phyloP scores from a whole-genome alignment of 2,888 invertebrate genomes.

The Tenthredo scrophulariae region DNA sequence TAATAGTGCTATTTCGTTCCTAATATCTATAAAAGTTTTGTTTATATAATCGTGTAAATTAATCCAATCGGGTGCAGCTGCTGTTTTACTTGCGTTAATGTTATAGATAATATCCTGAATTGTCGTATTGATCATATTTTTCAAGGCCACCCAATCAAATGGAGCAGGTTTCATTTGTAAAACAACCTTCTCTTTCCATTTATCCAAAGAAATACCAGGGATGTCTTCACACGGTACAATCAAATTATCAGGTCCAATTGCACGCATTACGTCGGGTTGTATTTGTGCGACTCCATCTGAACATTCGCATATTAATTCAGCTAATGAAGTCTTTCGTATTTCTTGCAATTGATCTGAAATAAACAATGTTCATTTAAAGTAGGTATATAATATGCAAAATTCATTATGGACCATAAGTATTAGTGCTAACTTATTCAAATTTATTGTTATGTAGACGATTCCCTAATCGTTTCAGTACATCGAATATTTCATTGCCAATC shows the following conservation, averaged over 20 bases:
- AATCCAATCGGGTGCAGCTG: constrained; percentile 61
- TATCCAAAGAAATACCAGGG: constrained; percentile 80
- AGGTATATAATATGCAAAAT: not conserved
- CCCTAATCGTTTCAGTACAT: not conserved
- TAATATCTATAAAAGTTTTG: constrained; percentile 63
- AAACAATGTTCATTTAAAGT: not conserved
- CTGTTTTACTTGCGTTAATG: constrained; percentile 59
- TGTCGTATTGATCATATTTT: constrained; percentile 64
- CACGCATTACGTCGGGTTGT: constrained; percentile 87
- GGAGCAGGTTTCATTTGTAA: constrained; percentile 42
- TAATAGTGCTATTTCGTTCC: constrained; percentile 59
- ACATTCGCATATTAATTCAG: constrained; percentile 88
- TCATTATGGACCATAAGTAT: not conserved
- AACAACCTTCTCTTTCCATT: constrained; percentile 80
- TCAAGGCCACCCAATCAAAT: constrained; percentile 61
- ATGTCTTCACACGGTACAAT: constrained; percentile 84
- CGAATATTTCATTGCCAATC: not conserved
- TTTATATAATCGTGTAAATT: constrained; percentile 63
- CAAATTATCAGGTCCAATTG: constrained; percentile 81
- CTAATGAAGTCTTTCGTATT: constrained; percentile 88
- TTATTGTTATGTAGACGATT: not conserved
- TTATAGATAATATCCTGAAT: constrained; percentile 61
- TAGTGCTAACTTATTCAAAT: not conserved
- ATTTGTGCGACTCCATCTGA: constrained; percentile 83
- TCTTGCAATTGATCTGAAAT: constrained; percentile 87